Percentiles rank a stretch among this genome's conserved stretches.
phyloP scores from a whole-genome alignment of 2,797 vertebrate genomes.

The Vireo griseus region DNA sequence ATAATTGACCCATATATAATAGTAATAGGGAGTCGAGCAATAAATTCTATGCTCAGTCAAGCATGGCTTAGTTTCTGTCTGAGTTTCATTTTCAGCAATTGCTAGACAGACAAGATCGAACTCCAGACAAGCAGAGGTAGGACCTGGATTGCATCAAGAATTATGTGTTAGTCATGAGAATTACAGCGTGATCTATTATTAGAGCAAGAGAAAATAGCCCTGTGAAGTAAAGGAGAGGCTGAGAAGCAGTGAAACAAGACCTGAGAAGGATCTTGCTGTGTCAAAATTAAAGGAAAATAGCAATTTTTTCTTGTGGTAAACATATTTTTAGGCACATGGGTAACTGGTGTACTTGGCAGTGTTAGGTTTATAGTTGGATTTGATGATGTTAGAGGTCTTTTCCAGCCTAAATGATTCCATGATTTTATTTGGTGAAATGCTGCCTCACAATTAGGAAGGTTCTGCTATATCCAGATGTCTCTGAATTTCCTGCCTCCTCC shows the following conservation, averaged over 20 bases:
- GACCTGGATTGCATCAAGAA: constrained; percentile 28
- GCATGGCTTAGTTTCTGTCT: constrained; percentile 28
- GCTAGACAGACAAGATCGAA: constrained; percentile 28
- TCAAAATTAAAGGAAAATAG: constrained; percentile 20
- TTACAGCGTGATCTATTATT: background rate
- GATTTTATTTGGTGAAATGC: background rate
- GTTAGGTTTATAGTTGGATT: background rate
- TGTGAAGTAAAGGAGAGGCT: background rate
- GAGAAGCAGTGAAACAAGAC: background rate
- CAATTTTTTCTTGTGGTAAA: background rate
- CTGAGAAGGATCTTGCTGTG: background rate
- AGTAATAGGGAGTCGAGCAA: background rate
- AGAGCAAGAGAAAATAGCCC: constrained; percentile 49
- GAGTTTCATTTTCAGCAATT: constrained; percentile 56
- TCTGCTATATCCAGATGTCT: background rate
- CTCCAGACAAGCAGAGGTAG: constrained; percentile 34
- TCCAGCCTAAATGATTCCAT: background rate
- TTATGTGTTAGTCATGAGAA: constrained; percentile 44
- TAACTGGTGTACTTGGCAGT: background rate
- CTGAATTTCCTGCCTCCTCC: background rate
- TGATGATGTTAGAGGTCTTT: background rate
- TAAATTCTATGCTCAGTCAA: constrained; percentile 20
- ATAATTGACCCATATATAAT: constrained; percentile 9
- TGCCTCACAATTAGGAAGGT: background rate
- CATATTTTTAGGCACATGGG: background rate